These are phyloP conservation scores for Drosophila equinoxialis DNA, from an alignment of 1,140 invertebrate genomes.

Conservation along the genomic window DNA sequence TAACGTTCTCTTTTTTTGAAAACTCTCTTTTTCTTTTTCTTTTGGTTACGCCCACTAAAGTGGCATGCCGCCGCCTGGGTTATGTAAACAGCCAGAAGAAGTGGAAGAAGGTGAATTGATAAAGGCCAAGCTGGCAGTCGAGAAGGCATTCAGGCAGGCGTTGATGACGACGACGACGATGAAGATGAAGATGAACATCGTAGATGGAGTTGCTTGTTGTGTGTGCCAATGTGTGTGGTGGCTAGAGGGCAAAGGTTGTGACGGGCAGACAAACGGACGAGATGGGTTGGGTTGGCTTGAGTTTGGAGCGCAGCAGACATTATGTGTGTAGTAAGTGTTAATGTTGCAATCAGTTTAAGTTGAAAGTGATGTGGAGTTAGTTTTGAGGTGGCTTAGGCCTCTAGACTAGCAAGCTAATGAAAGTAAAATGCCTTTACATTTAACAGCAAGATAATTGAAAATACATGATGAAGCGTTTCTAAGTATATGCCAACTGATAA, in stretches of 20 bases:
- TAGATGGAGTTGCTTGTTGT: conserved; percentile 30
- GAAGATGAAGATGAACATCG: conserved; percentile 30
- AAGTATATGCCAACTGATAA: no score
- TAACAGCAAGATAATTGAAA: not conserved
- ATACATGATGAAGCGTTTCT: no score
- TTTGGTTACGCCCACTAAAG: conserved; percentile 62
- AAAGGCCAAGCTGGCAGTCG: conserved; percentile 58
- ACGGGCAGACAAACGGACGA: conserved; percentile 5
- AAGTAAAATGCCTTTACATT: not conserved
- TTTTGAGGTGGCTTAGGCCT: conserved; percentile 4
- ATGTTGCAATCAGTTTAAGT: conserved; percentile 50
- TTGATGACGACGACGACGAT: conserved; percentile 54
- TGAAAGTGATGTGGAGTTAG: conserved; percentile 2
- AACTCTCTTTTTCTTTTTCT: conserved; percentile 13
- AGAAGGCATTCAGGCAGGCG: conserved; percentile 31
- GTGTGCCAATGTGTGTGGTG: conserved; percentile 25
- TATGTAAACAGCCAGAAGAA: conserved; percentile 68
- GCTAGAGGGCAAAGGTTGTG: conserved; percentile 50
- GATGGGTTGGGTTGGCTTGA: not conserved
- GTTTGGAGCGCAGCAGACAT: conserved; percentile 6
- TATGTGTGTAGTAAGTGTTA: conserved; percentile 52
- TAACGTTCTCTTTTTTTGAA: conserved; percentile 1
- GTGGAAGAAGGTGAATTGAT: conserved; percentile 53
- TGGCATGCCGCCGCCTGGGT: conserved; percentile 72
- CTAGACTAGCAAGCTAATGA: not conserved